Base-by-base conservation (phyloP, 2,113 vertebrate species). In the Peromyscus maniculatus region DNA sequence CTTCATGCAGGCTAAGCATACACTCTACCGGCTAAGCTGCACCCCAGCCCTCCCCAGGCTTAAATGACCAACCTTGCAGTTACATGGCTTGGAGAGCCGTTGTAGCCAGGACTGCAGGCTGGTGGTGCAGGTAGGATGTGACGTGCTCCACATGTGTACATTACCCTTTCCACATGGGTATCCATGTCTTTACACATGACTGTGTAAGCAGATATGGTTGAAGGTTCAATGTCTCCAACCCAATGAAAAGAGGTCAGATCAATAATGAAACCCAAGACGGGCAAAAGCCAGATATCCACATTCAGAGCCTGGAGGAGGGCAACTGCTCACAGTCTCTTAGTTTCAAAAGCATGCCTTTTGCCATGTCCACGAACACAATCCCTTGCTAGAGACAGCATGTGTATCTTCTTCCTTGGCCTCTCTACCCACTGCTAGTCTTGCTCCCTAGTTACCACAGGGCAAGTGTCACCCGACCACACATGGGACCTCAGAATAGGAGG, bases 401-500 rank as follows among this genome's bases (percentile, higher is more conserved):
- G 6, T 1, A 0, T 17, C 3, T 52, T 64, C 79, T 89, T 91
- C 74, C 91, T 93, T 28, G 64, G 93, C 28, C 15, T 91, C 66
- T 93, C 92, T 82, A 78, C 95, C 77, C 43, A 49, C 6, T 6
- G 49, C 19, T 80, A 12, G 33, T 43, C 0, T 3, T 62, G 46
- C 89, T 95, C 91, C 57, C 97, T 49, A 69, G 90, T 88, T 94
- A 71, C 90, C n/a, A 49, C 71, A 13, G 57, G 12, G 94, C 66
- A 16, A 93, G 93, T 16, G 1, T 77, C 80, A n/a, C 62, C 84
- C 77, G n/a, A 80, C 0, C 84, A 72, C 80, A 83, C 62, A 49
- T n/a, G 95, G 80, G 94, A 97, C 92, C 97, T 92, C 89, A 46
- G 91, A 97, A 94, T 33, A 17, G 72, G 55, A 95, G 95, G 91